Base-by-base conservation (phyloP, 37 sponge, comb jelly and placozoan genomes). In the Chondrilla cf. caribensis region DNA sequence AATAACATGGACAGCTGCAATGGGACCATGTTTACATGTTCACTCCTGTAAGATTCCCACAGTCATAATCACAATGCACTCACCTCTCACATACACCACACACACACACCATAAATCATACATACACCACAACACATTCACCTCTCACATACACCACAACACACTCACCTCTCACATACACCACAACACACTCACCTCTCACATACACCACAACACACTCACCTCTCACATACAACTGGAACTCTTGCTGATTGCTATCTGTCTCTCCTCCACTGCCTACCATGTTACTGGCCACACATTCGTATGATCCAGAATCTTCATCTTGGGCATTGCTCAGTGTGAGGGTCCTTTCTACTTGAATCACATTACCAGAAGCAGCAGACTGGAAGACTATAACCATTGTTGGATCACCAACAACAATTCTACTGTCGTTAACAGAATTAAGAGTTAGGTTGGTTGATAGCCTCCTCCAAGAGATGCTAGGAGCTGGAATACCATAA, bases 171-270 rank as follows among this genome's bases (percentile, higher is more conserved):
- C n/a, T n/a, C n/a, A n/a, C n/a, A n/a, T n/a, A n/a, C n/a, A n/a
- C n/a, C n/a, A n/a, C n/a, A n/a, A n/a, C n/a, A n/a, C n/a, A n/a
- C n/a, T n/a, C n/a, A n/a, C n/a, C n/a, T n/a, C n/a, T n/a, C n/a
- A n/a, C n/a, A n/a, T n/a, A n/a, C n/a, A n/a, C n/a, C n/a, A n/a
- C n/a, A n/a, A n/a, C n/a, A n/a, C 29, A 58, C 82, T 62, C 59
- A 87, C 87, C 78, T 82, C 37, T 38, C 31, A 87, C 87, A 83
- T 82, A 25, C 41, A 87, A 40, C 58, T 77, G 39, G 41, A 87
- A 87, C 55, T 40, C 29, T 26, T 11, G 38, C 35, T 36, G 31
- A 9, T 25, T 68, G 66, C 59, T 78, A 24, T 26, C 47, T 0
- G 11, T 37, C 33, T 41, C 67, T 33, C 6, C 79, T 18, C 43